A percentile compares a stretch with the other conserved stretches of the same genome.
Conservation (phyloP, 2,113 vertebrate genomes). For the Hystrix cristata region DNA sequence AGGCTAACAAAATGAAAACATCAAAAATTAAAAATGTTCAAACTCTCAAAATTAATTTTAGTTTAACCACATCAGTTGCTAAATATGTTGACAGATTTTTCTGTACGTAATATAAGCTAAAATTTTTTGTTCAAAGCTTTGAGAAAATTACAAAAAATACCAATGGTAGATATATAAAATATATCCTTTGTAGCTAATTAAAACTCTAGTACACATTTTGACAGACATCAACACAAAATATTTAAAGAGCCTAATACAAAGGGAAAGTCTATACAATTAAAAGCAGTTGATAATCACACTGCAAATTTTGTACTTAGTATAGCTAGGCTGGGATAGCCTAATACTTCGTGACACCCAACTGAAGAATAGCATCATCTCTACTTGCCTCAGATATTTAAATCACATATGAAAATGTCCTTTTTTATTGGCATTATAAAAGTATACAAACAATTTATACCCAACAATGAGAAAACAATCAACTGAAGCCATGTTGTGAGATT, state of each 20-base stretch:
- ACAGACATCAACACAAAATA: neutral
- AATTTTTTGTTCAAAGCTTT: neutral
- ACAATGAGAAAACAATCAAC: neutral
- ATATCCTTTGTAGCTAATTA: neutral
- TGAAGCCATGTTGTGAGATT: neutral
- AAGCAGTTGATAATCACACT: neutral
- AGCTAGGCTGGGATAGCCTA: neutral
- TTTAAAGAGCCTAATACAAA: neutral
- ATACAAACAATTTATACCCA: neutral
- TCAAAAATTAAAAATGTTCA: neutral
- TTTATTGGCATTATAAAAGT: neutral
- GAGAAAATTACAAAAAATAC: neutral
- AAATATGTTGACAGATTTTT: neutral
- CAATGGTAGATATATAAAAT: neutral
- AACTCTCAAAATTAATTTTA: neutral
- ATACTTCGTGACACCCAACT: neutral
- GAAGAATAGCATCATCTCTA: neutral
- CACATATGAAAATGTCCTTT: neutral
- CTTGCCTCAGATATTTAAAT: neutral
- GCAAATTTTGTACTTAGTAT: neutral
- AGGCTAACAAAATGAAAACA: neutral
- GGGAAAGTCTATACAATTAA: neutral
- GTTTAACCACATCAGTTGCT: neutral
- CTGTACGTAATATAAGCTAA: neutral
- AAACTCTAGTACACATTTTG: neutral